Conservation (phyloP, 1,140 invertebrate genomes). For the Heterodera carotae region DNA sequence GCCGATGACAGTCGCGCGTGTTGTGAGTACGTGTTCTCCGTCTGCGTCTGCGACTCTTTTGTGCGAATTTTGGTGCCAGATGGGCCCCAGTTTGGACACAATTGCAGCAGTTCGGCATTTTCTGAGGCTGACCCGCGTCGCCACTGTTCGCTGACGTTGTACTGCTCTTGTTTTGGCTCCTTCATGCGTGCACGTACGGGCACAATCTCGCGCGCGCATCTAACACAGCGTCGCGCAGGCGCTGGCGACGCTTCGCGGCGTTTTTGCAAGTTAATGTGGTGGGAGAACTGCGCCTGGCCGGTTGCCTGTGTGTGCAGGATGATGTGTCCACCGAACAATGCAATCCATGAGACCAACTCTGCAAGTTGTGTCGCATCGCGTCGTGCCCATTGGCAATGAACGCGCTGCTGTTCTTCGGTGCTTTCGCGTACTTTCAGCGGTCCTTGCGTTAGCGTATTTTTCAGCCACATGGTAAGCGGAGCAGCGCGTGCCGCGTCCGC, state of each 20-base stretch:
- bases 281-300: constrained; percentile 29
- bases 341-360: constrained; percentile 35
- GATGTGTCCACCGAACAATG: constrained; percentile 46
- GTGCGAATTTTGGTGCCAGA: constrained; percentile 17
- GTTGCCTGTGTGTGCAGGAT: constrained; percentile 44
- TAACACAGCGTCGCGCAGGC: constrained; percentile 8
- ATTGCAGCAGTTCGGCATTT: not conserved
- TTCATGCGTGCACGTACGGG: constrained; percentile 1
- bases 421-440: constrained; percentile 32
- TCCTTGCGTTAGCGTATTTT: constrained; percentile 13
- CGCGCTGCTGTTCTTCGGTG: constrained; percentile 18
- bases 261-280: constrained; percentile 36
- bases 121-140: constrained; percentile 1
- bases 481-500: constrained; percentile 23
- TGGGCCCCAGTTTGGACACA: constrained; percentile 24
- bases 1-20: constrained; percentile 14
- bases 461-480: constrained; percentile 28
- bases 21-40: constrained; percentile 28
- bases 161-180: constrained; percentile 20
- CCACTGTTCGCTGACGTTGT: constrained; percentile 25
- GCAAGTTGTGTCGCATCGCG: constrained; percentile 33
- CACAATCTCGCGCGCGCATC: constrained; percentile 28
- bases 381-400: constrained; percentile 38
- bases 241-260: constrained; percentile 35
- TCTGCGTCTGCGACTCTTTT: constrained; percentile 11